These are phyloP conservation scores for Taphrorychus bicolor DNA, from an alignment of 2,888 invertebrate species.

Conservation along the genomic window DNA sequence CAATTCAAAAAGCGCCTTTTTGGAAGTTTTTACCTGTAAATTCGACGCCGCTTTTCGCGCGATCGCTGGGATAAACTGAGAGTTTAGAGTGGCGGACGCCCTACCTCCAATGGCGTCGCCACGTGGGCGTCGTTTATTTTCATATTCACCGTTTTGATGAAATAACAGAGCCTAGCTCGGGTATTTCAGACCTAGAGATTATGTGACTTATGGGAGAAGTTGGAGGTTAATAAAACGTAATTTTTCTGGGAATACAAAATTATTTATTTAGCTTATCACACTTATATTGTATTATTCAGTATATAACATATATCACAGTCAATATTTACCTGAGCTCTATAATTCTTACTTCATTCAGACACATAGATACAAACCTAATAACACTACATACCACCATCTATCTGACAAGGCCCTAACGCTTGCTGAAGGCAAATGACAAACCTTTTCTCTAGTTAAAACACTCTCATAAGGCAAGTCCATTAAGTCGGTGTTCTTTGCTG, in stretches of 20 bases:
- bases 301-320: background rate
- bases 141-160: constrained; percentile 33
- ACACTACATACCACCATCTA: background rate
- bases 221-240: too few relatives aligned
- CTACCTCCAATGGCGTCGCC: constrained; percentile 39
- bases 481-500: constrained; percentile 50
- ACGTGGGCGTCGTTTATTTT: constrained; percentile 41
- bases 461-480: constrained; percentile 51
- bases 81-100: constrained; percentile 34
- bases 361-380: background rate
- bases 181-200: constrained; percentile 11
- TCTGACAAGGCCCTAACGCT: background rate
- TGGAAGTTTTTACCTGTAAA: constrained; percentile 44
- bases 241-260: background rate
- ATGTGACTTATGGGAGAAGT: background rate
- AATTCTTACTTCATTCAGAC: background rate
- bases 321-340: background rate
- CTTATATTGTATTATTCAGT: background rate
- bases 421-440: background rate
- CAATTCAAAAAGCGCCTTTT: constrained; percentile 16
- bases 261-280: background rate
- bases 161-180: constrained; percentile 19
- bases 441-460: constrained; percentile 28
- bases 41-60: constrained; percentile 53
- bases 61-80: constrained; percentile 52